These are phyloP conservation scores for Tichodroma muraria DNA, from an alignment of 2,113 vertebrate species.

Conservation along the genomic window DNA sequence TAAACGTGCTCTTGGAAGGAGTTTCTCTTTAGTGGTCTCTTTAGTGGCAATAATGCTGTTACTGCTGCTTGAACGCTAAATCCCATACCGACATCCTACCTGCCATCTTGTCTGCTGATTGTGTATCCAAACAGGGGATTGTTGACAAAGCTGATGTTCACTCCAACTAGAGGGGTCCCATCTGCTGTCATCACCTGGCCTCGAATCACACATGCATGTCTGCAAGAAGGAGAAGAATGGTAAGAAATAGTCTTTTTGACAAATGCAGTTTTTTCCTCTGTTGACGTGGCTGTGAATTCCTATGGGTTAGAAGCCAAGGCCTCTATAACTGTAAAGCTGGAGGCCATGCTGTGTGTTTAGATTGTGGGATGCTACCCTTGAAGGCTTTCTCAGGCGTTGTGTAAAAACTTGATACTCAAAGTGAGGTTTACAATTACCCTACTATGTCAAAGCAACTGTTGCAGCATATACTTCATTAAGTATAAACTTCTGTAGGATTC, in stretches of 20 bases:
- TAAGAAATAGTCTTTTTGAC: not conserved
- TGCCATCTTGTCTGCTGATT: constrained; percentile 94
- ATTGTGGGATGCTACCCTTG: not conserved
- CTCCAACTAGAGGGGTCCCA: constrained; percentile 94
- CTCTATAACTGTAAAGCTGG: not conserved
- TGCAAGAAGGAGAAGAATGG: constrained; percentile 25
- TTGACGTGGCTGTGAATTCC: not conserved
- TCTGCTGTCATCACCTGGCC: constrained; percentile 96
- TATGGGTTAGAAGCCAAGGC: not conserved
- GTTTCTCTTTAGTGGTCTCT: not conserved
- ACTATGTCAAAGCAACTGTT: not conserved
- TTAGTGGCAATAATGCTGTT: not conserved
- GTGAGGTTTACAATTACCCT: not conserved
- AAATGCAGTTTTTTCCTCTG: not conserved
- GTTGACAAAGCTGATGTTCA: constrained; percentile 96
- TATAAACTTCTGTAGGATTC: not conserved
- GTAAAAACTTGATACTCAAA: not conserved
- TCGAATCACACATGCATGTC: constrained; percentile 94
- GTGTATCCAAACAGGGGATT: constrained; percentile 90
- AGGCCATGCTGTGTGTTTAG: not conserved
- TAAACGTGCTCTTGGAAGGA: not conserved
- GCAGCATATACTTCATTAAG: not conserved
- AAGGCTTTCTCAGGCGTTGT: not conserved
- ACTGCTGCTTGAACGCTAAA: not conserved
- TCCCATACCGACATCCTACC: constrained; percentile 68